Conservation (phyloP, 1,140 invertebrate genomes). For the Drosophila guanche region DNA sequence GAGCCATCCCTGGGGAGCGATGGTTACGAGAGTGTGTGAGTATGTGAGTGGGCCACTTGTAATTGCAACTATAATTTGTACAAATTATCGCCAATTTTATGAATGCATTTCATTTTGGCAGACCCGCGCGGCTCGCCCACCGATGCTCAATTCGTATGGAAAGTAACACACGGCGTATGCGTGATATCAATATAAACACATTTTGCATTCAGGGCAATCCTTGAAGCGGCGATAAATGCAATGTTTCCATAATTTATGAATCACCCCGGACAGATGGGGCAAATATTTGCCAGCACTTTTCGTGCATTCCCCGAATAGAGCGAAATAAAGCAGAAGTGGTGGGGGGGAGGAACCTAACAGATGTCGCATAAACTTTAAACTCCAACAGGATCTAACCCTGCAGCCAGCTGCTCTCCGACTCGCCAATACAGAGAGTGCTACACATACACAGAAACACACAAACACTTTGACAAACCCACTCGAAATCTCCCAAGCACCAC, state of each 20-base stretch:
- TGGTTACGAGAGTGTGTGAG: neutral
- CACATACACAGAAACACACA: conserved; percentile 7
- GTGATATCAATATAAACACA: conserved; percentile 60
- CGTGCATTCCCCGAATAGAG: conserved; percentile 65
- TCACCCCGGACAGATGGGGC: conserved; percentile 43
- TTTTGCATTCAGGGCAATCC: conserved; percentile 37
- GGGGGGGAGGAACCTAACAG: neutral
- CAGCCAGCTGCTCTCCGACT: neutral
- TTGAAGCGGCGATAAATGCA: conserved; percentile 59
- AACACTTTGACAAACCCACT: conserved; percentile 36
- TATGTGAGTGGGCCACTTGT: conserved; percentile 23
- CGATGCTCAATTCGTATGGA: conserved; percentile 33
- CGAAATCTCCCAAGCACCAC: conserved; percentile 16
- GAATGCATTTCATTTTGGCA: conserved; percentile 53
- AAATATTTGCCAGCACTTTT: conserved; percentile 52
- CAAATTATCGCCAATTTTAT: conserved; percentile 76
- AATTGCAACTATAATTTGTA: conserved; percentile 76
- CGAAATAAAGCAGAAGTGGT: conserved; percentile 17
- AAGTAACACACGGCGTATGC: conserved; percentile 60
- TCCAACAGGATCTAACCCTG: conserved; percentile 18
- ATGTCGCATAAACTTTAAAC: conserved; percentile 39
- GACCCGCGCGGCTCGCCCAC: conserved; percentile 6
- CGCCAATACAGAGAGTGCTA: conserved; percentile 2
- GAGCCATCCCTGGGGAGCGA: conserved; percentile 8
- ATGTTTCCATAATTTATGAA: conserved; percentile 63